These are phyloP conservation scores for Sinohyriopsis cumingii DNA, from an alignment of 2,888 invertebrate genomes.

Conservation along the genomic window DNA sequence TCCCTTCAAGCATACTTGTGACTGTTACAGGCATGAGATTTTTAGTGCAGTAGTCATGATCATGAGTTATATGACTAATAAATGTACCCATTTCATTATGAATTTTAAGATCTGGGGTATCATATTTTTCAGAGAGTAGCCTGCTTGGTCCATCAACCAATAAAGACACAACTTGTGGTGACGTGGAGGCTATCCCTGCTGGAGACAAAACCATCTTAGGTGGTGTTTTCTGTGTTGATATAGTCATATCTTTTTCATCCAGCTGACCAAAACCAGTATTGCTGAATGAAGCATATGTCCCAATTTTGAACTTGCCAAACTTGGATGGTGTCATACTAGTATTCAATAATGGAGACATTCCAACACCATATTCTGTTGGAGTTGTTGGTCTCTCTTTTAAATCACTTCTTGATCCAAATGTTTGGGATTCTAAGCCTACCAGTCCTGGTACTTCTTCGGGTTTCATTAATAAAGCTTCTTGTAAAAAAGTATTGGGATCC, in stretches of 20 bases:
- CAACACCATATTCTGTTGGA: not conserved
- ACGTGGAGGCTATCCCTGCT: not conserved
- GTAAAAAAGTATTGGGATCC: too few species aligned
- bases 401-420: too few species aligned
- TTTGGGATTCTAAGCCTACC: too few species aligned
- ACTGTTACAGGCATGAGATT: constrained; percentile 36
- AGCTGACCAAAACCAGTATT: constrained; percentile 54
- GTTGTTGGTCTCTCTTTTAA: too few species aligned
- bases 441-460: too few species aligned
- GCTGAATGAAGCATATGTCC: constrained; percentile 62
- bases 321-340: constrained; percentile 31
- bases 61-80: constrained; percentile 49
- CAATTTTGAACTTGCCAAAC: constrained; percentile 60
- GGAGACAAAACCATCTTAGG: constrained; percentile 1
- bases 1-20: constrained; percentile 24
- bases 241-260: constrained; percentile 25
- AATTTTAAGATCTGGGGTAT: too few species aligned
- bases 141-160: too few species aligned
- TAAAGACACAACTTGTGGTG: too few species aligned
- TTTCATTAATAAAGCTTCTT: too few species aligned
- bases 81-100: too few species aligned
- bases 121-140: too few species aligned
- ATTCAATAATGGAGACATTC: constrained; percentile 2
- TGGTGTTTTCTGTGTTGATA: constrained; percentile 2
- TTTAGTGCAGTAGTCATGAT: constrained; percentile 61